Base-by-base conservation (phyloP, 2,113 vertebrate species). In the Petaurus breviceps region DNA sequence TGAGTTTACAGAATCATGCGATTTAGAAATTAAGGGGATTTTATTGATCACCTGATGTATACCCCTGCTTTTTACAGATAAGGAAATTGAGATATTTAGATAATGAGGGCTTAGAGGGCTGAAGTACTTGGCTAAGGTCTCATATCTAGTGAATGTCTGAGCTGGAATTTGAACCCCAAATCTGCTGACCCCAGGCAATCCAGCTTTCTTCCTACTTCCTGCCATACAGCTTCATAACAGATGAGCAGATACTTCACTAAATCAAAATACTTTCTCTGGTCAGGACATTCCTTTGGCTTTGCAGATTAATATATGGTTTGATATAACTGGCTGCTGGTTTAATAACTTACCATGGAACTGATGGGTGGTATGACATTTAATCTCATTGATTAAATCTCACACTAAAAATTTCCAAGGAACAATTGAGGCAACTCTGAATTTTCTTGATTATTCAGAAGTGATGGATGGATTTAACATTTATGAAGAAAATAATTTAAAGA, bases 371-470 rank as follows among this genome's bases (percentile, higher is more conserved):
- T 97, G 97, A 96, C 97, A 98, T 98, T 98, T 97, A 98, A 98
- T 98, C 96, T 98, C 96, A 98, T 97, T 98, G 98, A 98, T 98
- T 98, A 98, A 98, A 98, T 97, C 98, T 95, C 96, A 96, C 98
- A 98, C 97, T 98, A 98, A 98, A 98, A 98, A 96, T 98, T 98
- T 98, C 97, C 98, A 97, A 97, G 97, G 97, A 98, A 98, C 94
- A 96, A 97, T 97, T 96, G 96, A 98, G 96, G 97, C 94, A 94
- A 97, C 91, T 97, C 89, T 98, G 97, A 98, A 97, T 98, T 98
- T 97, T 95, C 97, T 97, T 98, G 97, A 98, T 97, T 98, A 97
- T 98, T 98, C 96, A 96, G 95, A 97, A 97, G 92, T 97, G 94
- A 96, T 97, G 51, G 97, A 97, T 98, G 51, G 97, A 97, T 98